Evolutionary conservation across 2,797 vertebrate species (phyloP).

Genomic region (Cyprinodon diabolis): DNA sequence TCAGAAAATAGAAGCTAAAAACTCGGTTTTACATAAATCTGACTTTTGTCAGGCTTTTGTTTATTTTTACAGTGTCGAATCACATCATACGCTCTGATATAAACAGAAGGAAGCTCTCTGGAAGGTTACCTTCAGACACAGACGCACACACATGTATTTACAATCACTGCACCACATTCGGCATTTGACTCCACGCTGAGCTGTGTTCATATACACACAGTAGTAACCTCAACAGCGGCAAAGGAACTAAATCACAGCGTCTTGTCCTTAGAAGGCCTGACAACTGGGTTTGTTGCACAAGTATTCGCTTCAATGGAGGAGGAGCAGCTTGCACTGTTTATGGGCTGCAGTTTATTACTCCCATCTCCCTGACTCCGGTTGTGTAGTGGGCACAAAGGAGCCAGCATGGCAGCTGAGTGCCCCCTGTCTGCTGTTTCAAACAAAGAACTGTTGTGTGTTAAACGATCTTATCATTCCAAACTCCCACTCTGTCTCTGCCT

Average conservation of each 20-base stretch:
- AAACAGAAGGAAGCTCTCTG: slow-evolving; percentile 4
- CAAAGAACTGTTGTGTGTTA: slow-evolving; percentile 75
- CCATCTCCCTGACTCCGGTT: slow-evolving; percentile 26
- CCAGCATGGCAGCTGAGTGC: slow-evolving; percentile 37
- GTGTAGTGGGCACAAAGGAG: slow-evolving; percentile 30
- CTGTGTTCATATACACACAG: slow-evolving; percentile 28
- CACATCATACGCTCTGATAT: background rate
- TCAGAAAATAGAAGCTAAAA: background rate
- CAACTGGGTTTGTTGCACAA: slow-evolving; percentile 24
- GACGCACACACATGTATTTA: background rate
- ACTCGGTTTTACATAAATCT: background rate
- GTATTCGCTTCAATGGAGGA: slow-evolving; percentile 27
- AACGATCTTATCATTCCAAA: slow-evolving; percentile 34
- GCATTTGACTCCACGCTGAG: slow-evolving; percentile 6
- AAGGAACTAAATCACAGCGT: slow-evolving; percentile 41
- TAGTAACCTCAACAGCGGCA: slow-evolving; percentile 15
- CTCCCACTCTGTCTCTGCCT: slow-evolving; percentile 41
- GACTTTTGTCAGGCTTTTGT: background rate
- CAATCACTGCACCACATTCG: background rate
- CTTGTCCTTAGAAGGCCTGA: slow-evolving; percentile 72
- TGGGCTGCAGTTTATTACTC: slow-evolving; percentile 41
- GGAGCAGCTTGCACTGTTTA: slow-evolving; percentile 44
- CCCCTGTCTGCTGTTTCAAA: slow-evolving; percentile 56
- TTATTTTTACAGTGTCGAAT: background rate
- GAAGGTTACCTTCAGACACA: slow-evolving; percentile 4